Evolutionary conservation across 2,113 vertebrate genomes (phyloP).

Genomic region (Stictonetta naevosa): DNA sequence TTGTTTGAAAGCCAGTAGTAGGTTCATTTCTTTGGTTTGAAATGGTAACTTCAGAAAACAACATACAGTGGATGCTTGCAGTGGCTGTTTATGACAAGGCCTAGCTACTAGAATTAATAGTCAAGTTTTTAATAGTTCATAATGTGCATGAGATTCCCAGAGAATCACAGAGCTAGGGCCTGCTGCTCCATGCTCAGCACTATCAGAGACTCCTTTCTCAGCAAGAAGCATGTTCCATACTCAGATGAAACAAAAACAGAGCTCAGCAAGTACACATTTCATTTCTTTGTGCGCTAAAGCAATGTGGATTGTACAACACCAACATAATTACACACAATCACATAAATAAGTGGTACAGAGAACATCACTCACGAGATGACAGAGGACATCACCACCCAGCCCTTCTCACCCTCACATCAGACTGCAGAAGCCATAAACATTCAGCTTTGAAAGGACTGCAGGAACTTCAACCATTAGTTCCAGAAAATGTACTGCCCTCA

Average conservation of each 20-base stretch:
- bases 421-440: not conserved
- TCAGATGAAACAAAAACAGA: not conserved
- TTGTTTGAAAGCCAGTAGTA: not conserved
- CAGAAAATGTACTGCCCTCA: not conserved
- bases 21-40: not conserved
- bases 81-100: not conserved
- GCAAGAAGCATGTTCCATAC: not conserved
- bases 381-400: not conserved
- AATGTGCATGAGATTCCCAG: not conserved
- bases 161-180: not conserved
- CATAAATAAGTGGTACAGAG: not conserved
- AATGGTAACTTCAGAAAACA: not conserved
- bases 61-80: not conserved
- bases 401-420: not conserved
- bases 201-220: not conserved
- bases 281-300: not conserved
- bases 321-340: not conserved
- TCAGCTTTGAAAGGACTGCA: not conserved
- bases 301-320: not conserved
- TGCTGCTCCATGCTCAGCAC: not conserved
- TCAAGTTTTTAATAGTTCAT: not conserved
- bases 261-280: not conserved
- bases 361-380: not conserved
- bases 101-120: not conserved
- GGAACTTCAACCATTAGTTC: not conserved